Conservation (phyloP, 2,113 vertebrate genomes). For the Drymodes brunneopygia region DNA sequence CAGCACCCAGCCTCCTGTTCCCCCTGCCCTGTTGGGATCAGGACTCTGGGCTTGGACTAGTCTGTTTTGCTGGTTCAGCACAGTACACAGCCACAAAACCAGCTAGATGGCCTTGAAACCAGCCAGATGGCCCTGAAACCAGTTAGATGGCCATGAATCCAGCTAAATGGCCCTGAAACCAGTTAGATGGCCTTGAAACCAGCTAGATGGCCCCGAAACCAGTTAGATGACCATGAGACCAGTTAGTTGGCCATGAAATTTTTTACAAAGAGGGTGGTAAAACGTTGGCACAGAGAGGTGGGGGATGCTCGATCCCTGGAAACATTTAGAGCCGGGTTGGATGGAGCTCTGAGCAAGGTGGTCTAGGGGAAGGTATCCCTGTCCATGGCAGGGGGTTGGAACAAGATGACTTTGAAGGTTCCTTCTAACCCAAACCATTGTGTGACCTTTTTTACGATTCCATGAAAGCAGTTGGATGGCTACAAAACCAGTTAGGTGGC, state of each 20-base stretch:
- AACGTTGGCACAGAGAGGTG: not conserved
- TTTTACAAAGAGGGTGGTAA: not conserved
- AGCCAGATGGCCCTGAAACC: not conserved
- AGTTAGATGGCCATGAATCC: not conserved
- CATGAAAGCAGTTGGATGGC: rapidly evolving
- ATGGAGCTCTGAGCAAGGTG: not conserved
- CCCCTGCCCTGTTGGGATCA: not conserved
- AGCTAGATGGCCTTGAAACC: rapidly evolving
- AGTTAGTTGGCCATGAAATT: not conserved
- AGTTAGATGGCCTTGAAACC: not conserved
- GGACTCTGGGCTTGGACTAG: not conserved
- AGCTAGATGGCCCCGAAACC: not conserved
- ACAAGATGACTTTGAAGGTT: not conserved
- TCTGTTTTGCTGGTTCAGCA: not conserved
- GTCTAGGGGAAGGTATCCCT: not conserved
- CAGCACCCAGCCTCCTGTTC: rapidly evolving
- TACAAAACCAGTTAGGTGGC: not conserved
- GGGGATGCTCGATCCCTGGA: not conserved
- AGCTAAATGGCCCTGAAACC: not conserved
- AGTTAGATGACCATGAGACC: not conserved
- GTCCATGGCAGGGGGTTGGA: not conserved
- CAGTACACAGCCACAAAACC: rapidly evolving
- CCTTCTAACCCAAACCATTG: not conserved
- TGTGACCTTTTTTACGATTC: not conserved
- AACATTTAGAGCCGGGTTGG: rapidly evolving